phyloP scores from a whole-genome alignment of 2,113 vertebrate species.

The Tretioscincus oriximinensis region DNA sequence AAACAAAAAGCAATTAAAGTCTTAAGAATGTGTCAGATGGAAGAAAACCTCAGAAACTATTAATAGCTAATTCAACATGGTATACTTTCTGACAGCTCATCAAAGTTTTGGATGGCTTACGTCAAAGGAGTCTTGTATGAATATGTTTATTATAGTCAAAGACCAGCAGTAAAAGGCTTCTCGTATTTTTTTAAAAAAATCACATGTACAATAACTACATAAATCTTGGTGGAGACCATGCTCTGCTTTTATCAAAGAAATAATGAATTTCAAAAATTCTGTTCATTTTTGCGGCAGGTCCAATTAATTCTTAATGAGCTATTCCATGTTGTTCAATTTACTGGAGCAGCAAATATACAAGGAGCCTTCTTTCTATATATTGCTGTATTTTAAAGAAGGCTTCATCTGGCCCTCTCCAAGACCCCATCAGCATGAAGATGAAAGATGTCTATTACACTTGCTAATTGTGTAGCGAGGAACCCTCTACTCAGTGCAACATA shows the following conservation, averaged over 20 bases:
- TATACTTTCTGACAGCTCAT: neutral
- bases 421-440: no score
- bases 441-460: no score
- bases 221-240: neutral
- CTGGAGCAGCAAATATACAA: no score
- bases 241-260: neutral
- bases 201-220: neutral
- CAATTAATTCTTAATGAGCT: neutral
- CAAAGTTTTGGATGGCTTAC: neutral
- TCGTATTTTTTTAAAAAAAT: neutral
- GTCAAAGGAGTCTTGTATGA: neutral
- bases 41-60: conserved; percentile 3
- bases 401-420: no score
- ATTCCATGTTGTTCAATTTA: neutral
- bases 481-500: neutral
- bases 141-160: no score
- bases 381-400: no score
- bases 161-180: neutral
- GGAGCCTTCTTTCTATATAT: no score
- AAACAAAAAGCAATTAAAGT: conserved; percentile 42
- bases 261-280: neutral
- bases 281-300: neutral
- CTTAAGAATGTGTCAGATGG: neutral
- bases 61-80: neutral
- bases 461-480: no score